Base-by-base conservation (phyloP, 64 coral and sea anemone genomes). In the Catalaphyllia jardinei region DNA sequence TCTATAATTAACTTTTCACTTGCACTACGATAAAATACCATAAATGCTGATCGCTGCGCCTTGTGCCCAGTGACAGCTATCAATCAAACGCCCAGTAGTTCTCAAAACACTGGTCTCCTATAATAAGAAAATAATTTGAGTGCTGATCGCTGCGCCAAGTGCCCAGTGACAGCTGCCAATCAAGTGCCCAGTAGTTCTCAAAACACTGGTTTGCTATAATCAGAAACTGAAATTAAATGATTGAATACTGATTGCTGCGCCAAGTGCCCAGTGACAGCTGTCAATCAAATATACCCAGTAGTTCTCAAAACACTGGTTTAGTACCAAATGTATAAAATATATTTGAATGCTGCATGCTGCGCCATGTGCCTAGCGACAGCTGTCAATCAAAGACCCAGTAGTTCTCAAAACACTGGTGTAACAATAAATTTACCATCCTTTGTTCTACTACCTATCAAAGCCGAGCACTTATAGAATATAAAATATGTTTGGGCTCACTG, bases 151-250 rank as follows among this genome's bases (percentile, higher is more conserved):
- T 85, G 81, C 67, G 81, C 31, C 62, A 15, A 22, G 60, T 17
- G 76, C 88, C 67, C 74, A 89, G 74, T 62, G n/a, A 71, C 78
- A 33, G 67, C 62, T 79, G 24, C 29, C 42, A 64, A 19, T 52
- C 61, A 71, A 51, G 27, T 29, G 49, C 88, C 77, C 75, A 79
- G 87, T 71, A 65, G 87, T 83, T 83, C 80, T 85, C 81, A 85
- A 85, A 71, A 85, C 81, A 85, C 81, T 85, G 62, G 63, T 22
- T 20, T 10, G 10, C 19, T 69, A 11, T 57, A 14, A 57, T 29
- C 25, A 73, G 29, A 28, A 79, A 79, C 50, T 13, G 74, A 50
- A 31, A 38, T 52, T n/a, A 52, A 33, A 17, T 16, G 29, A 79
- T 22, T 67, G 60, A 28, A 67, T 11, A 31, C 61, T 50, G 20